Evolutionary conservation across 2,113 vertebrate genomes (phyloP), one percentile per base, ranked within the genome.

Genomic region (Muntiacus reevesi): DNA sequence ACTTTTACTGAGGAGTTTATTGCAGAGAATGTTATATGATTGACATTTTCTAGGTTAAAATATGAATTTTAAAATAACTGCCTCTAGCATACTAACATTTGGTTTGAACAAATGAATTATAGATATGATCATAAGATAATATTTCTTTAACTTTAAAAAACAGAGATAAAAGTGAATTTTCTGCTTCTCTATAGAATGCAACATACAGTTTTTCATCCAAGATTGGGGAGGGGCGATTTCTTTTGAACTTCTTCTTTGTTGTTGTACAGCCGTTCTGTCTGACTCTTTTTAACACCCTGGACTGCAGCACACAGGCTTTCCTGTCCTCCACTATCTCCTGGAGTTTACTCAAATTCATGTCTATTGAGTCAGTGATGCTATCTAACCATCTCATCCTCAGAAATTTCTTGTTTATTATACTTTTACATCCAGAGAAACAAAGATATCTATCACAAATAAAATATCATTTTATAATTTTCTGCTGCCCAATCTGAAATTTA

Each of bases 31-130:
- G 4, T 21, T 64, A 43, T 67, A 64, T 60, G 30, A 78, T n/a
- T 88, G 64, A 28, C 54, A 97, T 89, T 98, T 96, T 88, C 5
- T 6, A 21, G 6, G 14, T 95, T 95, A 76, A 93, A 95, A 91
- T 71, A 76, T 89, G 14, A 87, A 95, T 90, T 92, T 97, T 84
- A 71, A 94, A 87, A 87, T 27, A 82, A 88, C 2, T 79, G 1
- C 13, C 62, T 71, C 17, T 85, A 89, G 55, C 60, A 89, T 83
- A 60, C 2, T 87, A 95, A 95, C 14, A 89, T 94, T 89, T 92
- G 27, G 3, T 17, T 57, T 91, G 25, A 7, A 43, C 27, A 87
- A 87, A 4, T 54, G 47, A 89, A 52, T 89, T 92, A 71, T 19
- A 92, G 78, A 83, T 21, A 45, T 76, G 71, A 89, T 52, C 13